Evolutionary conservation across 2,888 invertebrate genomes (phyloP), one percentile per base, ranked within the genome.

Genomic region (Aquatica leii): DNA sequence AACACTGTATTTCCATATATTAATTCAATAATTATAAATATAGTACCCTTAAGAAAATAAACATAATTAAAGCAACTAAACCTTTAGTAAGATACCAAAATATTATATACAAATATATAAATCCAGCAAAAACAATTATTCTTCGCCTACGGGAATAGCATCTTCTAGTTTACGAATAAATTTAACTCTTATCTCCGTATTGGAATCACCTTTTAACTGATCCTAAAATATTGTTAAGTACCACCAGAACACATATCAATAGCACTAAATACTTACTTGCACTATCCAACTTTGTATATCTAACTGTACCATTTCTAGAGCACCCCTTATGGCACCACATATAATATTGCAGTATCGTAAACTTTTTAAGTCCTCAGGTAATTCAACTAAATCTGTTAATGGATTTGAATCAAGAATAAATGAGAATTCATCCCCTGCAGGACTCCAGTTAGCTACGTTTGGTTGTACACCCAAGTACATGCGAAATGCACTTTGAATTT

Each of bases 271-370:
- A 54, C n/a, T 58, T 71, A 80, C 80, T 71, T 90, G 90, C 1
- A 94, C 91, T 84, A 98, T 96, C 92, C 94, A 95, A 72, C 94
- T 92, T 75, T 93, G 91, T 4, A 98, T 94, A 82, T 98, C 98
- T 79, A 98, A 86, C 80, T 98, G 98, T 40, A 98, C 97, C 96
- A 99, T 99, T 86, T 99, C 98, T 74, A 98, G 85, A 6, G 98
- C 97, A 14, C 99, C 99, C 66, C 97, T 86, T 59, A 95, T 88
- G 24, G 91, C 88, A 0, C 99, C 99, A 65, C 96, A 94, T 51
- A 99, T 87, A 64, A 99, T 86, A 71, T 94, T 94, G 71, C 95
- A 95, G 80, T 98, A 98, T 77, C 94, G 94, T 12, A 98, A 85
- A 67, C 90, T 89, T 65, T 89, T 88, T 73, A 90, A 87, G 75